Percentiles rank a stretch among this genome's conserved stretches.
phyloP scores from a whole-genome alignment of 1,140 invertebrate genomes.

The Penaeus vannamei region DNA sequence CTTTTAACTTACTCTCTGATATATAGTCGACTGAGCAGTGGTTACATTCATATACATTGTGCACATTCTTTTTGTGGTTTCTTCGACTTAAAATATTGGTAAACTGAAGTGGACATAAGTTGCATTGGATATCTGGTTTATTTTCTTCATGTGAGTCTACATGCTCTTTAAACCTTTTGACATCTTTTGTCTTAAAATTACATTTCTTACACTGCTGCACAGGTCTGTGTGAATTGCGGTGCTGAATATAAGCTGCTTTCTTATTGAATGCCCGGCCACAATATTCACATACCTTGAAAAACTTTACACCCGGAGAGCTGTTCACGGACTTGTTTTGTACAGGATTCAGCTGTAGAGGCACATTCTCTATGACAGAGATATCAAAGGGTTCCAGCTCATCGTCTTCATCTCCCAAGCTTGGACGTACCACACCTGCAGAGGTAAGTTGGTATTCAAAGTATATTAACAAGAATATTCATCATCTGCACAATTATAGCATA shows the following conservation, averaged over 20 bases:
- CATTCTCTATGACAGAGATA: neutral
- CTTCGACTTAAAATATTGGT: constrained; percentile 24
- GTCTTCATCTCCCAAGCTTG: neutral
- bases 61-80: constrained; percentile 52
- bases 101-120: too few relatives aligned
- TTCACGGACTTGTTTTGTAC: neutral
- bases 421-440: constrained; percentile 34
- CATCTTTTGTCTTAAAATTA: constrained; percentile 44
- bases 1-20: neutral
- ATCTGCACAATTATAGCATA: too few relatives aligned
- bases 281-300: constrained; percentile 50
- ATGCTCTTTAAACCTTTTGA: constrained; percentile 19
- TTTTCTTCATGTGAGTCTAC: constrained; percentile 17
- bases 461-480: too few relatives aligned
- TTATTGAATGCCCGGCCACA: constrained; percentile 29
- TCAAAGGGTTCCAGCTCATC: too few relatives aligned
- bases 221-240: constrained; percentile 21
- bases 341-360: neutral
- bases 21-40: constrained; percentile 35
- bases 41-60: constrained; percentile 51
- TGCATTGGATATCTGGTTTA: constrained; percentile 27
- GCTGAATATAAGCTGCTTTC: constrained; percentile 29
- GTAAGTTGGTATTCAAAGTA: neutral
- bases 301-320: constrained; percentile 1
- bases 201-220: constrained; percentile 46